Conservation (phyloP, 2,113 vertebrate genomes). For the Deroptyus accipitrinus region DNA sequence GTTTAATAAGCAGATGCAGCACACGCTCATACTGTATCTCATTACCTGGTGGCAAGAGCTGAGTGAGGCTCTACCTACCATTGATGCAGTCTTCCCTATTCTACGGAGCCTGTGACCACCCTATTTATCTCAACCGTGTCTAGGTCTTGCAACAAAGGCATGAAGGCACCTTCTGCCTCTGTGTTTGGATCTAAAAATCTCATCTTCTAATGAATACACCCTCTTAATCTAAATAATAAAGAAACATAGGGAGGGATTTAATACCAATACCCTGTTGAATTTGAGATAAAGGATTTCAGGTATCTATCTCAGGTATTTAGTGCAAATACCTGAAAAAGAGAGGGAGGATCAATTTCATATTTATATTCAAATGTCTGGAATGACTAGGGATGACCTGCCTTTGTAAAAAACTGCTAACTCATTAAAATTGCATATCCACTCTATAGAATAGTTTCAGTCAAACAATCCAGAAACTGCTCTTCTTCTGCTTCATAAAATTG, state of each 20-base stretch:
- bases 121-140: not conserved
- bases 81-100: not conserved
- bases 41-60: not conserved
- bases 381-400: not conserved
- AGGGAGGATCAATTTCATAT: not conserved
- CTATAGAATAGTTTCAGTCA: not conserved
- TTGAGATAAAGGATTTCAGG: not conserved
- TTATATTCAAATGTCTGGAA: not conserved
- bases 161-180: not conserved
- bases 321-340: not conserved
- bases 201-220: not conserved
- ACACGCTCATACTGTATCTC: rapidly evolving
- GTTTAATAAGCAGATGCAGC: not conserved
- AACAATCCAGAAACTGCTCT: not conserved
- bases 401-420: not conserved
- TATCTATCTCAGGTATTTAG: not conserved
- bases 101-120: not conserved
- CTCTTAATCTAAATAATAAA: not conserved
- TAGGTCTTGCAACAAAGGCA: not conserved
- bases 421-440: not conserved
- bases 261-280: not conserved
- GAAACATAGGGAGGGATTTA: not conserved
- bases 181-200: not conserved
- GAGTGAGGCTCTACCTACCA: not conserved
- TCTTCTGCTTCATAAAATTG: not conserved